phyloP scores from a whole-genome alignment of 2,797 vertebrate species.

The Apodemus agrarius region DNA sequence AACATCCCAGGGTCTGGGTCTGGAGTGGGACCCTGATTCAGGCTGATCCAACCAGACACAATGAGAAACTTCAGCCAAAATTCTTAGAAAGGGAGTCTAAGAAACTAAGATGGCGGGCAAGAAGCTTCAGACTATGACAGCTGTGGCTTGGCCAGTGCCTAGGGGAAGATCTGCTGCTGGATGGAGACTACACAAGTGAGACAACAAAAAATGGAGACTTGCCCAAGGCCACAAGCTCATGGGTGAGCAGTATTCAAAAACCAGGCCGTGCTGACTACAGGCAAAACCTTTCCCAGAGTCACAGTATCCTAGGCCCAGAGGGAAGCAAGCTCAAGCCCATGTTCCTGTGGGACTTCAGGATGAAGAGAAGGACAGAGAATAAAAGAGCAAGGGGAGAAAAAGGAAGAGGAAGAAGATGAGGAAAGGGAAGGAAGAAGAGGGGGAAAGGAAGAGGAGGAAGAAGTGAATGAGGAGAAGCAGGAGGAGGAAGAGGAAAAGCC shows the following conservation, averaged over 20 bases:
- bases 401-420: neutral
- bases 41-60: neutral
- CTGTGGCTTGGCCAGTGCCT: neutral
- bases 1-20: neutral
- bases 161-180: neutral
- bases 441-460: neutral
- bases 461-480: neutral
- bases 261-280: neutral
- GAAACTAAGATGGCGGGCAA: neutral
- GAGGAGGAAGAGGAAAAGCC: too few species aligned
- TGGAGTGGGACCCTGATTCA: neutral
- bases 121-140: neutral
- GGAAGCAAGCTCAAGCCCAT: neutral
- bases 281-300: neutral
- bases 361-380: neutral
- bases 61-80: neutral
- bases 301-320: neutral
- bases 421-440: neutral
- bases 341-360: neutral
- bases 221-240: neutral
- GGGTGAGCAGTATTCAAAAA: neutral
- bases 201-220: neutral
- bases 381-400: neutral
- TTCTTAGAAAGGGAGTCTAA: neutral
- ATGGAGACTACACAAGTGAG: neutral